Evolutionary conservation across 64 coral and sea anemone species (phyloP).

Genomic region (Platygyra sinensis): DNA sequence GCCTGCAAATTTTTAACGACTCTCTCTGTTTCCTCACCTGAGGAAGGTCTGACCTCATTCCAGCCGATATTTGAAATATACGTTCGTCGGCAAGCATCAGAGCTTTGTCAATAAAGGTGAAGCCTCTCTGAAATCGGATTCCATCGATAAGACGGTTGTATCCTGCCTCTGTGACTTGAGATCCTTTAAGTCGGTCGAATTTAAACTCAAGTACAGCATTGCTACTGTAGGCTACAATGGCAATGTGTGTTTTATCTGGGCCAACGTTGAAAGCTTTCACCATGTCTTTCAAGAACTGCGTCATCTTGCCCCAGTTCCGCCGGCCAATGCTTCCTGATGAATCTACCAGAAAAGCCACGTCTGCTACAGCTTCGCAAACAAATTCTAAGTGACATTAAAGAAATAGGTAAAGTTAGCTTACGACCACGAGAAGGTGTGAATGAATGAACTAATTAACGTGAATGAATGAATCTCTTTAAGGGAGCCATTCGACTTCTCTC

Average conservation of each 20-base stretch:
- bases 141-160: not conserved
- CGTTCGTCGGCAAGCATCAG: slow-evolving; percentile 39
- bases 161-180: not conserved
- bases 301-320: slow-evolving; percentile 54
- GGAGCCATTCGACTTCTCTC: too few species aligned
- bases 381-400: slow-evolving; percentile 35
- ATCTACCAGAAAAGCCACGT: slow-evolving; percentile 83
- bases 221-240: slow-evolving; percentile 70
- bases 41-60: slow-evolving; percentile 59
- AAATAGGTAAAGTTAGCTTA: not conserved
- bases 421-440: too few species aligned
- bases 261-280: slow-evolving; percentile 57
- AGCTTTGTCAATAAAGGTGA: slow-evolving; percentile 82
- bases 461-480: not conserved
- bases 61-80: slow-evolving; percentile 41
- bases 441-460: too few species aligned
- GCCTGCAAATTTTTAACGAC: too few species aligned
- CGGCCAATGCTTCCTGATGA: slow-evolving; percentile 84
- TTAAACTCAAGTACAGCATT: slow-evolving; percentile 35
- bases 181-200: slow-evolving; percentile 28
- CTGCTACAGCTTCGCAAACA: slow-evolving; percentile 54
- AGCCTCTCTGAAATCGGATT: slow-evolving; percentile 62
- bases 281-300: slow-evolving; percentile 52
- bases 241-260: slow-evolving; percentile 63
- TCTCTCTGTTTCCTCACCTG: slow-evolving; percentile 41